A percentile compares a stretch with the other conserved stretches of the same genome.
Conservation (phyloP, 2,888 invertebrate genomes). For the Erannis defoliaria region DNA sequence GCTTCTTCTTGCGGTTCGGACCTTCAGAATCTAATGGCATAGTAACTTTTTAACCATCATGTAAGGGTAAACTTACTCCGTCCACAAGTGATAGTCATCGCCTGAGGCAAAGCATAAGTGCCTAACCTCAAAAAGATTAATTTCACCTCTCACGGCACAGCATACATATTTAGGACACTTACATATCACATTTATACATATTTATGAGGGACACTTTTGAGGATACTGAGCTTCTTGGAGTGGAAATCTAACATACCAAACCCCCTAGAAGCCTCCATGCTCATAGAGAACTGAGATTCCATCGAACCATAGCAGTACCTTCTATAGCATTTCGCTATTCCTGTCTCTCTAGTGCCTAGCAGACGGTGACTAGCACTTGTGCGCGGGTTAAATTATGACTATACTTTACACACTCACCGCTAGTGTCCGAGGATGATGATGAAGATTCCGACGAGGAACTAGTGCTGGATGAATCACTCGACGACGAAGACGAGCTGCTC, state of each 20-base stretch:
- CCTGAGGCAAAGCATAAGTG: no score
- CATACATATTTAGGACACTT: no score
- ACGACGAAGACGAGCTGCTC: constrained; percentile 89
- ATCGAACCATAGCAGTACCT: no score
- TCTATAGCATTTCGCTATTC: neutral
- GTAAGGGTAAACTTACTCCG: neutral
- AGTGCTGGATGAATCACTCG: constrained; percentile 89
- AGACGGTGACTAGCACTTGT: neutral
- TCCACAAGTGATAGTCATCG: constrained; percentile 4
- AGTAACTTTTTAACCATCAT: constrained; percentile 27
- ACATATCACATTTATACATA: no score
- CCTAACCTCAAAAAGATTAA: no score
- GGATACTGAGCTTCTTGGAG: no score
- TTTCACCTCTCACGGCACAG: no score
- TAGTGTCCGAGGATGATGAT: constrained; percentile 86
- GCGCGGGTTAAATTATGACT: neutral
- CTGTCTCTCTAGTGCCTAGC: no score
- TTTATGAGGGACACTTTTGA: no score
- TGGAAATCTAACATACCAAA: no score
- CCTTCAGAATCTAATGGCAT: constrained; percentile 77
- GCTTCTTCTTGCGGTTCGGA: constrained; percentile 86
- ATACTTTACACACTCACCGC: constrained; percentile 63
- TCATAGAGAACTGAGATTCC: no score
- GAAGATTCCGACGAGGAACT: constrained; percentile 87
- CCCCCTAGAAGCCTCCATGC: no score